Percentiles rank a stretch among this genome's conserved stretches.
These are phyloP conservation scores for Calosoma granatense DNA, from an alignment of 1,140 invertebrate genomes.

Conservation along the genomic window DNA sequence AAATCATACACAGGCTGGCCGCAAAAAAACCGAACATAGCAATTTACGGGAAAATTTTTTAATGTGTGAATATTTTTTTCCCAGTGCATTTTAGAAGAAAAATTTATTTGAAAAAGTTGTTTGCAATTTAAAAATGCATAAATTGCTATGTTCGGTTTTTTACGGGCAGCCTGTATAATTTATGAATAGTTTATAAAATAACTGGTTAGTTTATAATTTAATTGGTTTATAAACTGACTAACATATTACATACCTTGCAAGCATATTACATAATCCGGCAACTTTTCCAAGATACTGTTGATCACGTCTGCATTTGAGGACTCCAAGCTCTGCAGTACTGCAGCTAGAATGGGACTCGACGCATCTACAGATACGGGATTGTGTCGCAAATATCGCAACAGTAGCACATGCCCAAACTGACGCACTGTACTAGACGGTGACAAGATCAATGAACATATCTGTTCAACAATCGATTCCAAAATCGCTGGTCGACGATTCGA, in stretches of 20 bases:
- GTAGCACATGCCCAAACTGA: slow-evolving; percentile 50
- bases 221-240: no score
- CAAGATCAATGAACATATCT: slow-evolving; percentile 47
- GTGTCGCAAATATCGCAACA: slow-evolving; percentile 54
- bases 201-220: no score
- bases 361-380: slow-evolving; percentile 42
- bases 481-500: slow-evolving; percentile 56
- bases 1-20: no score
- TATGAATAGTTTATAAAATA: no score
- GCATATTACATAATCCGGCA: slow-evolving; percentile 72
- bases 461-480: slow-evolving; percentile 53
- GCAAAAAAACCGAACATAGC: no score
- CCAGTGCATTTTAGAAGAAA: no score
- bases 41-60: no score
- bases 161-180: no score
- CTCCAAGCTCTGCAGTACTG: slow-evolving; percentile 70
- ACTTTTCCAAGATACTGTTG: slow-evolving; percentile 64
- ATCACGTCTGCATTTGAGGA: slow-evolving; percentile 67
- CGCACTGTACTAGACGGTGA: slow-evolving; percentile 53
- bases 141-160: no score
- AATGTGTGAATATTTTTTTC: no score
- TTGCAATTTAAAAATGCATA: no score
- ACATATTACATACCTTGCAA: slow-evolving; percentile 59
- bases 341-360: slow-evolving; percentile 33
- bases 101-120: no score